Evolutionary conservation across 1,140 invertebrate species (phyloP).

Genomic region (Drosophila bocqueti): DNA sequence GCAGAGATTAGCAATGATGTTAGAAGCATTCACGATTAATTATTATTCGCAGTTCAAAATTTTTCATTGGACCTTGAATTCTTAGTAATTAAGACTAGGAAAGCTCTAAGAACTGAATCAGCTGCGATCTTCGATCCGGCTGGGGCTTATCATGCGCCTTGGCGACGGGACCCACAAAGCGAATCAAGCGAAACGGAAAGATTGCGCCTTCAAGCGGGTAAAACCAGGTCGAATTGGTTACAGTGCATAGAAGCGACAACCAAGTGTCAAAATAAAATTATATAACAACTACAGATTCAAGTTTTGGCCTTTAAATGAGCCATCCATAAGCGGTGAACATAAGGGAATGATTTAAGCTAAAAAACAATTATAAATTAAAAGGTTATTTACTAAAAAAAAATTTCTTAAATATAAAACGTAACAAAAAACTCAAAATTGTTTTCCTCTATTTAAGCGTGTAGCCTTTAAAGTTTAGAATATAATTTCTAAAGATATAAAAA

Average conservation of each 20-base stretch:
- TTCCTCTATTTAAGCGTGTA: too few relatives aligned
- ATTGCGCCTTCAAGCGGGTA: conserved; percentile 28
- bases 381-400: too few relatives aligned
- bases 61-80: conserved; percentile 47
- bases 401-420: too few relatives aligned
- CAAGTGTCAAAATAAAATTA: background rate
- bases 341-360: background rate
- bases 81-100: conserved; percentile 7
- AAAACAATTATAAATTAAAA: too few relatives aligned
- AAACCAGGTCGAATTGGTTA: conserved; percentile 33
- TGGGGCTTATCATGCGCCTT: conserved; percentile 48
- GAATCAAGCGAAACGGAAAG: conserved; percentile 33
- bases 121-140: conserved; percentile 20
- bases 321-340: conserved; percentile 7
- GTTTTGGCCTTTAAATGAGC: background rate
- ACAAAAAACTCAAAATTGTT: background rate
- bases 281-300: background rate
- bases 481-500: too few relatives aligned
- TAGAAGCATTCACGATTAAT: background rate
- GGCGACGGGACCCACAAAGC: conserved; percentile 39
- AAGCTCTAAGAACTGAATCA: conserved; percentile 37
- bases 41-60: conserved; percentile 1
- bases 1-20: conserved; percentile 24
- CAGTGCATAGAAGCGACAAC: conserved; percentile 23
- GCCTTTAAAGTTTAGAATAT: too few relatives aligned